phyloP scores from a whole-genome alignment of 2,888 invertebrate species.

The Corbicula japonica region DNA sequence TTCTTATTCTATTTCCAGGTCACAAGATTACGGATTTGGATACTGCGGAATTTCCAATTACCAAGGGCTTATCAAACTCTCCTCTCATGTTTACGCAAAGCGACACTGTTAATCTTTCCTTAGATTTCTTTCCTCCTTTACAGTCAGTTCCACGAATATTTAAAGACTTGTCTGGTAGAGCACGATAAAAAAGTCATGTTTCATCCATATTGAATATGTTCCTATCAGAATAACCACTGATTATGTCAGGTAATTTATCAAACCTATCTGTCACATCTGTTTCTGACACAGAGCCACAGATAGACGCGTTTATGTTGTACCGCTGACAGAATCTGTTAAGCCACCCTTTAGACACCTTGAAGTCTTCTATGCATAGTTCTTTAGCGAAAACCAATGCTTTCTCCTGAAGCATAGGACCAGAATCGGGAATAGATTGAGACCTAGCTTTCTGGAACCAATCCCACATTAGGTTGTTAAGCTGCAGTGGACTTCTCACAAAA shows the following conservation, averaged over 20 bases:
- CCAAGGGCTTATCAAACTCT: constrained; percentile 21
- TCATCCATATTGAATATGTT: constrained; percentile 52
- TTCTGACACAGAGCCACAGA: constrained; percentile 29
- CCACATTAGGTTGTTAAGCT: no score
- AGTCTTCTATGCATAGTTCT: constrained; percentile 23
- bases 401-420: constrained; percentile 28
- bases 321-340: constrained; percentile 58
- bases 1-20: constrained; percentile 15
- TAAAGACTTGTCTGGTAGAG: constrained; percentile 45
- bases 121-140: constrained; percentile 21
- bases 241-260: constrained; percentile 11
- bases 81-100: constrained; percentile 17
- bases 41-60: constrained; percentile 8
- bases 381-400: constrained; percentile 17
- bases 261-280: constrained; percentile 21
- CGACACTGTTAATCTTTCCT: constrained; percentile 20
- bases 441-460: no score
- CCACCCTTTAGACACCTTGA: constrained; percentile 73
- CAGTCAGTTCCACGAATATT: constrained; percentile 19
- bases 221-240: constrained; percentile 1
- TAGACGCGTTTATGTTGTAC: constrained; percentile 52
- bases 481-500: no score
- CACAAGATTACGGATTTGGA: constrained; percentile 4
- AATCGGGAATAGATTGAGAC: no score
- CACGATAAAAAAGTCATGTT: constrained; percentile 39